phyloP scores from a whole-genome alignment of 2,113 vertebrate genomes.

The Oenanthe oenanthe region DNA sequence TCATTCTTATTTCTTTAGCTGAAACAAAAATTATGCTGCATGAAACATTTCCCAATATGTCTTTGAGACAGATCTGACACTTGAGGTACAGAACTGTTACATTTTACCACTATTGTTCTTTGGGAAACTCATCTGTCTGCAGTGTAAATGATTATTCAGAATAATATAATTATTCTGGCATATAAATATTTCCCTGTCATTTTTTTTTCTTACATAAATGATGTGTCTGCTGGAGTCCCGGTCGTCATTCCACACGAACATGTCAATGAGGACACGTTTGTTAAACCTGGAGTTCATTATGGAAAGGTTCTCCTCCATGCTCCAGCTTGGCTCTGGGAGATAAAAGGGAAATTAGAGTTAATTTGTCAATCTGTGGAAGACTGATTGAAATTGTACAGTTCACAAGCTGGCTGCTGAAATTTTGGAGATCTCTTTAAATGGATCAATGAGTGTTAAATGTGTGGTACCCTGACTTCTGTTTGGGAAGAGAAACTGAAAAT shows the following conservation, averaged over 20 bases:
- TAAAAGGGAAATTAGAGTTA: background rate
- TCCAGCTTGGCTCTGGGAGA: slow-evolving; percentile 83
- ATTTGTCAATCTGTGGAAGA: background rate
- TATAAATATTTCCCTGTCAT: background rate
- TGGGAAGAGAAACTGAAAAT: background rate
- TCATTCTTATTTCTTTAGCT: background rate
- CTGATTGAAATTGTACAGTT: background rate
- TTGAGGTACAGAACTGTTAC: background rate
- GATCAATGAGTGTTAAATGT: background rate
- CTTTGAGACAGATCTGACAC: background rate
- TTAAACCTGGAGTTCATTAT: slow-evolving; percentile 86
- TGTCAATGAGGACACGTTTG: slow-evolving; percentile 88
- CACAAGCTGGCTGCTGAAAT: background rate
- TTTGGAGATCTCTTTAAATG: background rate
- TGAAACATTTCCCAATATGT: background rate
- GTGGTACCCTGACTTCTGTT: background rate
- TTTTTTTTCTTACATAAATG: slow-evolving; percentile 84
- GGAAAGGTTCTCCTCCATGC: slow-evolving; percentile 88
- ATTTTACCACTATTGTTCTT: background rate
- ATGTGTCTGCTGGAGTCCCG: slow-evolving; percentile 89
- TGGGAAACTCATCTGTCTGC: background rate
- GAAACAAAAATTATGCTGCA: background rate
- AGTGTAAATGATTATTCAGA: background rate
- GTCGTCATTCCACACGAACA: slow-evolving; percentile 94
- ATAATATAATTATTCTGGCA: background rate